Evolutionary conservation across 1,140 invertebrate species (phyloP), one percentile per base, ranked within the genome.

Genomic region (Neodiprion fabricii): DNA sequence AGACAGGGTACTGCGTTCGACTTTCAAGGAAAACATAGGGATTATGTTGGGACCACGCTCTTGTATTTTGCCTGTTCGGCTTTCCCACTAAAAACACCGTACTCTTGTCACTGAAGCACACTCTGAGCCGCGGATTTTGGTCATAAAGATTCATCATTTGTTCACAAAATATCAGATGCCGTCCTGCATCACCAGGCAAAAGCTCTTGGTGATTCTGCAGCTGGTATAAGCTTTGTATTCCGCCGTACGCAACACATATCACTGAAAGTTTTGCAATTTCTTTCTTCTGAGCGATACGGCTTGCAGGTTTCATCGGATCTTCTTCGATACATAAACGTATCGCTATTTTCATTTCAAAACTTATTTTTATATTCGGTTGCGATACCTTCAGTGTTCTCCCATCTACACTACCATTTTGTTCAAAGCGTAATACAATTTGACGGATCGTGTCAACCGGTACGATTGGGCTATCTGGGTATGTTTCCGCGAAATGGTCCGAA

Each of bases 41-140:
- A 75, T 83, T 85, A 50, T 71, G 71, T 70, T 80, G 71, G 40
- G 76, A 69, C 80, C 82, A 85, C 70, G 83, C 82, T 67, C 79
- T 50, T 74, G 68, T 78, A 66, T 81, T 79, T 9, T 80, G 76
- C 14, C 71, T 66, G 70, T 78, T 80, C 53, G 78, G 70, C 70
- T 65, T 49, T 79, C 78, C 78, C 76, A 79, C 79, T 67, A 79
- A 72, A 65, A 79, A 74, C 80, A 83, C 82, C 69, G 73, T 81
- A 48, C 74, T 78, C 76, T 84, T 71, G 65, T 81, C 78, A 73
- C 74, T 77, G 72, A 83, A 83, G 61, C 76, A 75, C 68, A 83
- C 80, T 21, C 75, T 17, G 72, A 82, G 75, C 71, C 70, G 5
- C 28, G 75, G 74, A 74, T 83, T 72, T 67, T 48, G 71, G 72